phyloP scores from a whole-genome alignment of 35 echinoderm and acorn worm genomes.

The Heliocidaris erythrogramma region DNA sequence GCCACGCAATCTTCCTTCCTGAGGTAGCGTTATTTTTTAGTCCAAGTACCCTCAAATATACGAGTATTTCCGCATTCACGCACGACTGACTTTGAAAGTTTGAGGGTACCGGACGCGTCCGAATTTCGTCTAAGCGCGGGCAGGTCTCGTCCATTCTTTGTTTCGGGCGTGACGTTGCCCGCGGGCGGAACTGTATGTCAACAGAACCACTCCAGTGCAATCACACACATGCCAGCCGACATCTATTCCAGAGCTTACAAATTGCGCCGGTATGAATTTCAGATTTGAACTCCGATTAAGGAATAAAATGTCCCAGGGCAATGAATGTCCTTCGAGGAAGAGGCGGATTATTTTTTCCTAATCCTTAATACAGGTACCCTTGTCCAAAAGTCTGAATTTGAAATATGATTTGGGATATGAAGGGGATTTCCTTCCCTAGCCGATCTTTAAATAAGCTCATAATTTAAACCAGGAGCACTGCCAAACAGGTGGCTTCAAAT shows the following conservation, averaged over 20 bases:
- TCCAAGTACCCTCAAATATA: no score
- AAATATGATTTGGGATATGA: neutral
- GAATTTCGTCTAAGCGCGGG: no score
- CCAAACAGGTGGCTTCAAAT: neutral
- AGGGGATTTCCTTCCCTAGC: neutral
- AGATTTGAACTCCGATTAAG: neutral
- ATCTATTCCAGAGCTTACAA: neutral
- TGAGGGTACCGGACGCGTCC: no score
- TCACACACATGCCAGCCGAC: neutral
- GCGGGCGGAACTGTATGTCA: neutral
- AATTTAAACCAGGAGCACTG: neutral
- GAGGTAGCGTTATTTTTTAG: no score
- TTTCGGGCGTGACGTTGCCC: no score
- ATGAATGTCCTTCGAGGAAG: neutral
- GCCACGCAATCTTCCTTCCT: no score
- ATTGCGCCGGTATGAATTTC: conserved; percentile 9
- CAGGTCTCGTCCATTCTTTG: no score
- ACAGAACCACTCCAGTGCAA: neutral
- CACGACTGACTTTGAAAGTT: no score
- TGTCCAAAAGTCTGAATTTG: neutral
- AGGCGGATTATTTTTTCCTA: neutral
- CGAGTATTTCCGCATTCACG: no score
- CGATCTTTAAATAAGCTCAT: neutral
- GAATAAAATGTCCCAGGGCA: neutral
- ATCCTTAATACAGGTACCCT: neutral